Percentiles rank a stretch among this genome's conserved stretches.
These are phyloP conservation scores for Furnarius figulus DNA, from an alignment of 2,113 vertebrate species.

Conservation along the genomic window DNA sequence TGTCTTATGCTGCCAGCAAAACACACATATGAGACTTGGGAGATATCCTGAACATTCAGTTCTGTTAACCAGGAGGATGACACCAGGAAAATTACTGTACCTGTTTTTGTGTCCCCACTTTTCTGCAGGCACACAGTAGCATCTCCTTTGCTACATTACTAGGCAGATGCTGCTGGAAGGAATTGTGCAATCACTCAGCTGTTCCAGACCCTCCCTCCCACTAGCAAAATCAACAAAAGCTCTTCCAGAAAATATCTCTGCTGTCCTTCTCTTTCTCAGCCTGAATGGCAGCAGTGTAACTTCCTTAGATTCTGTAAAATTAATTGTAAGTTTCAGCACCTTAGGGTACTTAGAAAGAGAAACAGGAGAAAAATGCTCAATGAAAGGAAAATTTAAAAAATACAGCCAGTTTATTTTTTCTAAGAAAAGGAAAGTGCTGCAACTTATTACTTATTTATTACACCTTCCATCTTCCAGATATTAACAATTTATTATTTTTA, in stretches of 20 bases:
- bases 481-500: background rate
- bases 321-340: background rate
- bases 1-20: background rate
- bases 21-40: background rate
- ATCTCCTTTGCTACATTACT: background rate
- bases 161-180: background rate
- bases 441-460: conserved; percentile 29
- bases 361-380: background rate
- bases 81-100: background rate
- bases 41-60: background rate
- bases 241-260: background rate
- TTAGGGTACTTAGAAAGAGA: background rate
- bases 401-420: background rate
- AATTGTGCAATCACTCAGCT: background rate
- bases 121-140: background rate
- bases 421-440: background rate
- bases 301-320: background rate
- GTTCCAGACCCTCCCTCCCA: background rate
- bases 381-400: background rate
- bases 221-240: background rate
- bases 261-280: background rate
- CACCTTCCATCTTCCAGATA: background rate
- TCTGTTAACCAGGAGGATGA: background rate
- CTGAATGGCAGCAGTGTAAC: background rate
- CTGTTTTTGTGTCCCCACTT: background rate